Evolutionary conservation across 2,888 invertebrate species (phyloP).

Genomic region (Eupithecia vulgata): DNA sequence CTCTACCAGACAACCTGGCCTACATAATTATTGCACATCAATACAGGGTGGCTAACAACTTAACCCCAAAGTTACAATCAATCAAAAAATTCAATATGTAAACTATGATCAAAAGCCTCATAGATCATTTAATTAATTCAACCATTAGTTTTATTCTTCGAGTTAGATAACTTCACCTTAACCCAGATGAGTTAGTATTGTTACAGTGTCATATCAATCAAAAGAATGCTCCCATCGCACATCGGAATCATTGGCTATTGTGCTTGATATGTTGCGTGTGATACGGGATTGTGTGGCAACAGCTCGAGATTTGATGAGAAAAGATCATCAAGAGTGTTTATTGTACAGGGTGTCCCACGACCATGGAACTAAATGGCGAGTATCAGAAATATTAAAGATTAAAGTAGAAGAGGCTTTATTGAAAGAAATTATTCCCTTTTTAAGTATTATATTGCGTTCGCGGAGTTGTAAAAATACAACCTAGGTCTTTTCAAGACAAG

Average conservation of each 20-base stretch:
- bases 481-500: too few relatives aligned
- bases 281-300: constrained; percentile 45
- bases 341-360: too few relatives aligned
- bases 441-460: too few relatives aligned
- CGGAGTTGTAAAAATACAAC: too few relatives aligned
- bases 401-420: too few relatives aligned
- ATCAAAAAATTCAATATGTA: constrained; percentile 16
- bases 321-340: constrained; percentile 4
- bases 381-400: too few relatives aligned
- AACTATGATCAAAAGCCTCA: constrained; percentile 10
- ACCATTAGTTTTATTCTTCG: constrained; percentile 53
- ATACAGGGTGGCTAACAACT: too few relatives aligned
- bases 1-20: too few relatives aligned
- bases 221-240: constrained; percentile 64
- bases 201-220: constrained; percentile 75
- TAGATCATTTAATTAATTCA: constrained; percentile 37
- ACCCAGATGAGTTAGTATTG: constrained; percentile 66
- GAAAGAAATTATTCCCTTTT: too few relatives aligned
- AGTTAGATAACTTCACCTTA: constrained; percentile 53
- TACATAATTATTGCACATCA: too few relatives aligned
- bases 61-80: not conserved
- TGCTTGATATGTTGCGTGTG: constrained; percentile 58
- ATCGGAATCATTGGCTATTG: constrained; percentile 74
- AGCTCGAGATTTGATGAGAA: constrained; percentile 13
- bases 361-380: too few relatives aligned